Base-by-base conservation (phyloP, 2,888 invertebrate genomes). In the Metopia argyrocephala region DNA sequence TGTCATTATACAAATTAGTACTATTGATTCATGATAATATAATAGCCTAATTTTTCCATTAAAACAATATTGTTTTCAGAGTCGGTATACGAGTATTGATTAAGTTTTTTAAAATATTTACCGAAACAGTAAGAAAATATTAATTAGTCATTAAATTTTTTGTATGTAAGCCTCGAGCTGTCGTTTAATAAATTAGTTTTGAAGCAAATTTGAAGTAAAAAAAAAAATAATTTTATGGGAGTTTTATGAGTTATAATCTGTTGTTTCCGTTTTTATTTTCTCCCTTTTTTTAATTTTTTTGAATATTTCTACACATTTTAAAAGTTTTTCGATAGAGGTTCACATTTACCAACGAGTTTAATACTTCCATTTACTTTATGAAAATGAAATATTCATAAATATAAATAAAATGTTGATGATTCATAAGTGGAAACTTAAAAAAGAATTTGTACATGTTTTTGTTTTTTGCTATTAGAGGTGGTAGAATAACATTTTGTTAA, bases 401-500 rank as follows among this genome's bases (percentile, higher is more conserved):
- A n/a, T n/a, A n/a, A n/a, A n/a, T n/a, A n/a, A 71, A 61, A 66
- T 38, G 61, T 73, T 68, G 56, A 73, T 73, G 56, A 62, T 73
- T 48, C 45, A 54, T 27, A 68, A 61, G 65, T 66, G 61, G 65
- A 78, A 78, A 73, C 66, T 73, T 66, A 46, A 48, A 66, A 31
- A 61, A 46, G 52, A 46, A 61, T 66, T 78, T 50, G 50, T 48
- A 46, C 9, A 56, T 25, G 54, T 18, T 54, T 66, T 66, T 52
- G 6, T 20, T 25, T 50, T 65, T 65, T 1, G n/a, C 23, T 46
- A 23, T 46, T 46, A 21, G 15, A 9, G n/a, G n/a, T 15, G 20
- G 59, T 50, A 21, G 84, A 50, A 66, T 87, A 84, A 85, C 83
- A 85, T 85, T 86, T 83, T 86, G n/a, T n/a, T n/a, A n/a, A n/a